phyloP scores from a whole-genome alignment of 2,797 vertebrate species.

The Hydrophis major region DNA sequence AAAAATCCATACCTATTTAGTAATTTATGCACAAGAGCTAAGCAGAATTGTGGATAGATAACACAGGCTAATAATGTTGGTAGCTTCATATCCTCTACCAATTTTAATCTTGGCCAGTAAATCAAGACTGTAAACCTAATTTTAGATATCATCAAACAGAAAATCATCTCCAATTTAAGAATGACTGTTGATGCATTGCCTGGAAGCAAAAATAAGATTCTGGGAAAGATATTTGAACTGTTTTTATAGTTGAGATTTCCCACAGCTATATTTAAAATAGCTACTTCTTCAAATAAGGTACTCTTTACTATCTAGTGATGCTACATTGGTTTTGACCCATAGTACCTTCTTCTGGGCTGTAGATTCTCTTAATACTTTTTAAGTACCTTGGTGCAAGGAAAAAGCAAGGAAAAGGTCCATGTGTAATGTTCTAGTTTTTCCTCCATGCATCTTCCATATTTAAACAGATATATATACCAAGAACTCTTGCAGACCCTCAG shows the following conservation, averaged over 20 bases:
- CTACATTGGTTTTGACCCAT: background rate
- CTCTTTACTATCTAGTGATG: background rate
- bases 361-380: background rate
- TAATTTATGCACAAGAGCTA: background rate
- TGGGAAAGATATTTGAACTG: background rate
- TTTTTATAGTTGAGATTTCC: background rate
- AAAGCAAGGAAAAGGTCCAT: background rate
- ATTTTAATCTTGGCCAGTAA: background rate
- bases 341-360: background rate
- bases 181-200: background rate
- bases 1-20: background rate
- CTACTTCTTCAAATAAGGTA: background rate
- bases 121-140: background rate
- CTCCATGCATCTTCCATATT: background rate
- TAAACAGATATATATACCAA: background rate
- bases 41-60: background rate
- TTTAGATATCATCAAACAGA: conserved; percentile 15
- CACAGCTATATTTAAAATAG: background rate
- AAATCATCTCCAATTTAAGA: background rate
- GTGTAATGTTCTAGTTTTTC: background rate
- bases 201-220: background rate
- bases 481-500: background rate
- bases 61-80: background rate
- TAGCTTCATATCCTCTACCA: background rate
- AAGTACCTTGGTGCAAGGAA: background rate